Base-by-base conservation (phyloP, 2,113 vertebrate species). In the Tetrax tetrax region DNA sequence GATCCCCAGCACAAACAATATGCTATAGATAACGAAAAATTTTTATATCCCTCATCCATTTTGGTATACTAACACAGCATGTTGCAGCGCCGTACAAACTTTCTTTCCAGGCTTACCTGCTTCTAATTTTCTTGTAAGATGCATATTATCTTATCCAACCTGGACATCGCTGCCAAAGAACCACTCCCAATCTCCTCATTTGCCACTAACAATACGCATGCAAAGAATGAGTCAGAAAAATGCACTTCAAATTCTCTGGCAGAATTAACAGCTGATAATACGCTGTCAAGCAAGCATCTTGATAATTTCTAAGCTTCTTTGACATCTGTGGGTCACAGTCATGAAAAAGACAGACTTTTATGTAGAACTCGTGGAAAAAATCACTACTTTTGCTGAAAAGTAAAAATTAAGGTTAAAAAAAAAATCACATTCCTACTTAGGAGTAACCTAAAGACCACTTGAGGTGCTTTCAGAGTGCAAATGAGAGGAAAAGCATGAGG, bases 171-270 rank as follows among this genome's bases (percentile, higher is more conserved):
- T 5, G 3, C 11, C 37, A 61, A n/a, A 78, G 35, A 72, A 31
- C 1, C 14, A 8, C 57, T 83, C 50, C 57, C n/a, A 80, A 8
- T 61, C 54, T 85, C 71, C 48, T 77, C 47, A 66, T 24, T 7
- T 15, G 51, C 14, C 16, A 53, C 27, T 79, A 57, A 68, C 28
- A 82, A 83, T 43, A 35, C 7, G 43, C 7, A 60, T 53, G 29
- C 38, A 53, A 95, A 69, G 33, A 72, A 64, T 33, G 35, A 84
- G 35, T 45, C 53, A 93, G 41, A 84, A 96, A 94, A 93, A 64
- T 13, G 38, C 38, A 83, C 31, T 95, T 83, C 25, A 90, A 87
- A 75, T 48, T 88, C 9, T 47, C 66, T n/a, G 10, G 23, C 35
- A 83, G 50, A 95, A 86, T 83, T 45, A 92, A 53, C 29, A 93